Evolutionary conservation across 2,888 invertebrate genomes (phyloP).

Genomic region (Pterostichus madidus): DNA sequence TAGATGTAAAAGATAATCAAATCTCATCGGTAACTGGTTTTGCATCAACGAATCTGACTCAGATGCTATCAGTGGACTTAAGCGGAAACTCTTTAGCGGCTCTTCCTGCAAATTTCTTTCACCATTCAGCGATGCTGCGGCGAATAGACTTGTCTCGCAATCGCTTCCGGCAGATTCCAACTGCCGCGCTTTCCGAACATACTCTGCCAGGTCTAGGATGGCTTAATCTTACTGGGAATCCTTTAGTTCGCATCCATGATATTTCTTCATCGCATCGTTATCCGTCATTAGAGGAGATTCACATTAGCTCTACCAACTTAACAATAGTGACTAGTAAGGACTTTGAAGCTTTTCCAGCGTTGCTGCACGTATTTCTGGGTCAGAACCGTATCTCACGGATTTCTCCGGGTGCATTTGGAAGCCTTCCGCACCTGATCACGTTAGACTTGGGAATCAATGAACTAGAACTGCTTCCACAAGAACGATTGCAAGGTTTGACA

Average conservation of each 20-base stretch:
- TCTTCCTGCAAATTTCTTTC: conserved; percentile 90
- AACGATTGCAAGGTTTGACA: conserved; percentile 89
- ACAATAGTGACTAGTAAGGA: conserved; percentile 91
- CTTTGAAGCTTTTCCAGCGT: conserved; percentile 89
- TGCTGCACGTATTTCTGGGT: conserved; percentile 86
- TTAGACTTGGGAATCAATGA: conserved; percentile 91
- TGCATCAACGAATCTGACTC: conserved; percentile 86
- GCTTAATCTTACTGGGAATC: conserved; percentile 91
- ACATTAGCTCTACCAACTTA: conserved; percentile 89
- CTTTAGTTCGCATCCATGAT: conserved; percentile 87
- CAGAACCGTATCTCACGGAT: conserved; percentile 88
- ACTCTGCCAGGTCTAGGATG: conserved; percentile 86
- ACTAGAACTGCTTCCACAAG: conserved; percentile 89
- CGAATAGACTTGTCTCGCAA: conserved; percentile 89
- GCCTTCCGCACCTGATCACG: conserved; percentile 86
- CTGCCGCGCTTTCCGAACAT: conserved; percentile 86
- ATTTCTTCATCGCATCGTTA: conserved; percentile 85
- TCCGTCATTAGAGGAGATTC: conserved; percentile 89
- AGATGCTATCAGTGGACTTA: conserved; percentile 86
- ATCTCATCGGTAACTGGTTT: conserved; percentile 88
- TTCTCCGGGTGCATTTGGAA: conserved; percentile 91
- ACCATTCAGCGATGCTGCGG: conserved; percentile 85
- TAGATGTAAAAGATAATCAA: conserved; percentile 87
- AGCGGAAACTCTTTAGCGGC: conserved; percentile 87
- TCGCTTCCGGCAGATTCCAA: conserved; percentile 89